A percentile compares a stretch with the other conserved stretches of the same genome.
These are phyloP conservation scores for Ladona fulva DNA, from an alignment of 1,140 invertebrate genomes.

Conservation along the genomic window DNA sequence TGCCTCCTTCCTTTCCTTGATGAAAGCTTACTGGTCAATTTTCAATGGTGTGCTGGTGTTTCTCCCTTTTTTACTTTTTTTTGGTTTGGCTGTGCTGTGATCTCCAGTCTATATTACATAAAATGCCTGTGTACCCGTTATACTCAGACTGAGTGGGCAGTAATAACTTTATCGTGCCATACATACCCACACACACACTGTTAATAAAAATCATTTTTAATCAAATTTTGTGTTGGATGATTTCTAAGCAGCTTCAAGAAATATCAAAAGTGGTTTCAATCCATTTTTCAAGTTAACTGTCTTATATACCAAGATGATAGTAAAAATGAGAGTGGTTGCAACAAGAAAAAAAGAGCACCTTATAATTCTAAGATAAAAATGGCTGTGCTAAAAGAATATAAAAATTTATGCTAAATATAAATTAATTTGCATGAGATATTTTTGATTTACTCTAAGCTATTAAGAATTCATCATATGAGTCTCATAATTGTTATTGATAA, in stretches of 20 bases:
- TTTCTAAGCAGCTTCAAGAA: not conserved
- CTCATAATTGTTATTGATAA: too few relatives aligned
- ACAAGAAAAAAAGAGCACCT: too few relatives aligned
- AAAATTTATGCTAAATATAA: too few relatives aligned
- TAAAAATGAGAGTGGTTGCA: too few relatives aligned
- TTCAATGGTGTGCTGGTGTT: conserved; percentile 8
- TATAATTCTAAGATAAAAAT: too few relatives aligned
- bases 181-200: conserved; percentile 7
- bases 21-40: conserved; percentile 3
- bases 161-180: conserved; percentile 10
- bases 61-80: not conserved
- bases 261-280: not conserved
- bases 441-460: too few relatives aligned
- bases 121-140: conserved; percentile 7
- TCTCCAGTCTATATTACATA: conserved; percentile 10
- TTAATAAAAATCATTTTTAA: conserved; percentile 11
- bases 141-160: conserved; percentile 6
- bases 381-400: too few relatives aligned
- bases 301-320: too few relatives aligned
- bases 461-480: too few relatives aligned
- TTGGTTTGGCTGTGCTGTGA: conserved; percentile 7
- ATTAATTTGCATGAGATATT: too few relatives aligned
- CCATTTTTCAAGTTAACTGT: too few relatives aligned
- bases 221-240: conserved; percentile 3
- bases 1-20: conserved; percentile 3